Evolutionary conservation across 2,113 vertebrate species (phyloP), one percentile per base, ranked within the genome.

Genomic region (Poicephalus meyeri): DNA sequence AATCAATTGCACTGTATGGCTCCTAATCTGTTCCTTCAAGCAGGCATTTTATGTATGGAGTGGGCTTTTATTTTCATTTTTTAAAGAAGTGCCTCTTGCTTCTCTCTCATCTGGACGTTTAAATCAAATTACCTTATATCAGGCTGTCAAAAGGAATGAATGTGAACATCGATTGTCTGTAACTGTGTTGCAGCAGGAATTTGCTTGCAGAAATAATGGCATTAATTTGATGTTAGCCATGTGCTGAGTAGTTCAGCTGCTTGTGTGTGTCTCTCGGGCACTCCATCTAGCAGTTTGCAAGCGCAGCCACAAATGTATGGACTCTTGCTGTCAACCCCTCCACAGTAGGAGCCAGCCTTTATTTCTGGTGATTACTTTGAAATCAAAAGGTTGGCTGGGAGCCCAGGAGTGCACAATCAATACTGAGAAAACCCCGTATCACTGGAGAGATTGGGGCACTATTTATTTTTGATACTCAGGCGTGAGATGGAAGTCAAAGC

Each of bases 111-210:
- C 12, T 92, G 29, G 17, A 61, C 8, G 7, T 95, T 95, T 63
- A 91, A 97, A 95, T 82, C 58, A 61, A 95, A 96, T 93, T 83
- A 95, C 31, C 18, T 80, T 66, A 10, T 42, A 74, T 71, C 46
- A 93, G 78, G 39, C 85, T 91, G 95, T 94, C 93, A 93, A 88
- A 94, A 95, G 53, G 61, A 94, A 92, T 93, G 87, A 87, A 92
- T 65, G 76, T 86, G 82, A 94, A 86, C 81, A 90, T 7, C 12
- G 42, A 63, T 53, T 53, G 35, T 13, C 66, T 69, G 65, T 60
- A 95, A 52, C 66, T 56, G 55, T 68, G 47, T 5, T 85, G 87
- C 41, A 95, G 61, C 29, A 92, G 64, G 72, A 91, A 96, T 66
- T 76, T 79, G 72, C 84, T 80, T 80, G 74, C 58, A 94, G 85